Conservation (phyloP, 2,797 vertebrate species). For the Xerus rutilus region DNA sequence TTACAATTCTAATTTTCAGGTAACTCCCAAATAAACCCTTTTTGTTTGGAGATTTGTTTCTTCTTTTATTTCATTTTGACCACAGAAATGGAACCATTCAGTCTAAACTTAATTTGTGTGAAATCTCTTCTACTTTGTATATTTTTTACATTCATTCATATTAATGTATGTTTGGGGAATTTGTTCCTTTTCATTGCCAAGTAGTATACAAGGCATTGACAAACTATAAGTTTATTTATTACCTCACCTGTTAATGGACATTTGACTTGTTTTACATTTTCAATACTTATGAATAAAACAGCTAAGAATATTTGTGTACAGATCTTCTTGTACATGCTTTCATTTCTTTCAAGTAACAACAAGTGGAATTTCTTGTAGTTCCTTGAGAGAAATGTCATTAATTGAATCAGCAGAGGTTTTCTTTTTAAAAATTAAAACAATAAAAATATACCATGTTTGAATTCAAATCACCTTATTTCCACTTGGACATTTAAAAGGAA, state of each 20-base stretch:
- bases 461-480: conserved; percentile 24
- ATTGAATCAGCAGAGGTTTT: background rate
- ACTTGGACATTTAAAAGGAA: conserved; percentile 27
- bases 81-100: background rate
- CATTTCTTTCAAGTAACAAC: conserved; percentile 13
- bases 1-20: background rate
- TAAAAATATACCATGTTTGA: background rate
- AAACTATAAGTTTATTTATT: background rate
- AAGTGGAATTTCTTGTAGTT: background rate
- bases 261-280: background rate
- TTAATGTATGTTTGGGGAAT: background rate
- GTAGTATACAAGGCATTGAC: background rate
- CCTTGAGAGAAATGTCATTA: too few relatives aligned
- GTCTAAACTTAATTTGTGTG: background rate
- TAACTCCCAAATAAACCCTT: background rate
- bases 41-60: background rate
- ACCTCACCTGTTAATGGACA: background rate
- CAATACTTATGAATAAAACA: background rate
- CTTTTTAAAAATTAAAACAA: conserved; percentile 52
- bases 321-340: background rate
- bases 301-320: background rate
- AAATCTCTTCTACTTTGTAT: background rate
- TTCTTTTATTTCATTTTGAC: background rate
- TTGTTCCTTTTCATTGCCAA: background rate
- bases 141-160: background rate